Conservation (phyloP, 1,140 invertebrate genomes). For the Antheraea mylitta region DNA sequence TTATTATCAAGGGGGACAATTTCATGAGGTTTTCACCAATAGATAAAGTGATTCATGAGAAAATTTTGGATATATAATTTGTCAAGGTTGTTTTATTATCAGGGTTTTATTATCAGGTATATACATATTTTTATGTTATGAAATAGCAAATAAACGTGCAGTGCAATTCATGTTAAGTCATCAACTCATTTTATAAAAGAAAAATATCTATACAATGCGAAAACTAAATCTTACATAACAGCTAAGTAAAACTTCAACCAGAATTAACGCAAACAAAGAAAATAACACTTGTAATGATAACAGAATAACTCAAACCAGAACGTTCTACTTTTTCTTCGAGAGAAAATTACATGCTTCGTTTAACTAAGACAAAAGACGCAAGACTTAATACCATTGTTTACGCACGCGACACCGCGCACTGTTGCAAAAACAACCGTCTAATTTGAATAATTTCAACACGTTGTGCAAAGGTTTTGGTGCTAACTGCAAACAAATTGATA, state of each 20-base stretch:
- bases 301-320: background rate
- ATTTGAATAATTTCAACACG: conserved; percentile 26
- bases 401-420: conserved; percentile 2
- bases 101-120: too few species aligned
- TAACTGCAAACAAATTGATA: conserved; percentile 8
- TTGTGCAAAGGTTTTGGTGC: conserved; percentile 19
- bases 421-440: conserved; percentile 12
- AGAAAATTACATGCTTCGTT: conserved; percentile 25
- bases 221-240: background rate
- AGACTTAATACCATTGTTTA: conserved; percentile 16
- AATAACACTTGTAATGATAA: background rate
- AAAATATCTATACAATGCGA: too few species aligned
- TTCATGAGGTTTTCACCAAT: too few species aligned
- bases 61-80: too few species aligned
- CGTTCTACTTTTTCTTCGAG: conserved; percentile 6
- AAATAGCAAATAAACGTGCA: too few species aligned
- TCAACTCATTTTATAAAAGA: too few species aligned
- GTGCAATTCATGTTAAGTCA: too few species aligned
- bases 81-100: too few species aligned
- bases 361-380: conserved; percentile 19
- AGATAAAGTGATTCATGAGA: too few species aligned
- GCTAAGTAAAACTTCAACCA: background rate
- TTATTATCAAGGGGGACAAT: too few species aligned
- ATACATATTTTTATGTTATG: too few species aligned
- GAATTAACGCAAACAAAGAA: background rate